These are phyloP conservation scores for Rhabdomys dilectus DNA, from an alignment of 2,113 vertebrate genomes.

Conservation along the genomic window DNA sequence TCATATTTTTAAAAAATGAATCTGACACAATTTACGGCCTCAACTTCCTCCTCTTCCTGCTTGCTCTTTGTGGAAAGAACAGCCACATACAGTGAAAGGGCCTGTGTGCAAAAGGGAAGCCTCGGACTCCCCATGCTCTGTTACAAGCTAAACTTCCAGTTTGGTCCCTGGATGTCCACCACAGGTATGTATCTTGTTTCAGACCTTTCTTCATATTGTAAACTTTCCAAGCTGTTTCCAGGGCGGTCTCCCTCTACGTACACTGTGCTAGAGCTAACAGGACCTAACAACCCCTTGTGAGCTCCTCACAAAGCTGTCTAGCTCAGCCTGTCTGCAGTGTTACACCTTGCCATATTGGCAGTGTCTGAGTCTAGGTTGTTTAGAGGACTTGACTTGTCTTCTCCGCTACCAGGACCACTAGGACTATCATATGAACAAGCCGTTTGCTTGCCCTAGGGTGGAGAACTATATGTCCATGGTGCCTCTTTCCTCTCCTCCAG, in stretches of 20 bases:
- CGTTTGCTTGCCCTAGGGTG: not conserved
- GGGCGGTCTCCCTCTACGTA: not conserved
- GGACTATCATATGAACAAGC: not conserved
- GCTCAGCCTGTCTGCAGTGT: not conserved
- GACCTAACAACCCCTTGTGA: not conserved
- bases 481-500: not conserved
- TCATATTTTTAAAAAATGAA: slow-evolving; percentile 17
- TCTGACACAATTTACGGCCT: not conserved
- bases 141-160: not conserved
- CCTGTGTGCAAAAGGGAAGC: rapidly evolving
- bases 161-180: not conserved
- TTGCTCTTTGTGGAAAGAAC: not conserved
- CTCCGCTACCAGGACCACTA: not conserved
- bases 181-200: not conserved
- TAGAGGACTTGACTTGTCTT: not conserved
- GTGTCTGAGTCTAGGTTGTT: not conserved
- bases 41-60: not conserved
- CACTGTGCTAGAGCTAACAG: not conserved
- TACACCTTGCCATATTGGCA: not conserved
- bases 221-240: not conserved
- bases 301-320: not conserved
- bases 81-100: too few species aligned
- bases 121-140: not conserved
- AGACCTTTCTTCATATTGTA: not conserved
- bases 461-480: not conserved